Percentiles rank a stretch among this genome's conserved stretches.
Conservation (phyloP, 1,140 invertebrate genomes). For the Drosophila pseudoananassae region DNA sequence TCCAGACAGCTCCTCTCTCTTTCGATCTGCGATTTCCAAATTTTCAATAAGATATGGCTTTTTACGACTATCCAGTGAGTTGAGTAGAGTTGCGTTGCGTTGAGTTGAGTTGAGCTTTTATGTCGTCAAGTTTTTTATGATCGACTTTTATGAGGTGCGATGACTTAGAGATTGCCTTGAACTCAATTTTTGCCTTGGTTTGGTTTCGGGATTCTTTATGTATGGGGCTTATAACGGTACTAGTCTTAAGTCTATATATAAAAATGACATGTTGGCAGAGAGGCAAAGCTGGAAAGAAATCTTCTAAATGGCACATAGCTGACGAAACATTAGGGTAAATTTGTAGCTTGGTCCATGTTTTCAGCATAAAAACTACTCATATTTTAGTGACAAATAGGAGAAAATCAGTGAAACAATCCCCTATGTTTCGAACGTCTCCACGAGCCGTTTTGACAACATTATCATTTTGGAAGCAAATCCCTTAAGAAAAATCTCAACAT, state of each 20-base stretch:
- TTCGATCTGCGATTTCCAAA: constrained; percentile 33
- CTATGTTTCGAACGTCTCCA: not conserved
- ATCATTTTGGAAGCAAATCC: constrained; percentile 17
- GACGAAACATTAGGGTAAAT: not conserved
- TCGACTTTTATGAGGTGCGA: constrained; percentile 77
- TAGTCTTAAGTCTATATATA: constrained; percentile 47
- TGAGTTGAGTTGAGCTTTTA: constrained; percentile 65
- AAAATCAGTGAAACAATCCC: not conserved
- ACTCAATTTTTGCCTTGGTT: constrained; percentile 46
- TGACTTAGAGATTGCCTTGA: constrained; percentile 81
- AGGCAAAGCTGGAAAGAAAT: constrained; percentile 50
- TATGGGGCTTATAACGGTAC: constrained; percentile 64
- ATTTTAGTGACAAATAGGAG: constrained; percentile 21
- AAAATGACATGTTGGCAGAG: constrained; percentile 59
- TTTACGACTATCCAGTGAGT: constrained; percentile 48
- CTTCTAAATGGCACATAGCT: constrained; percentile 2
- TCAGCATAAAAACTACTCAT: not conserved
- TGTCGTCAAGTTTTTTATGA: constrained; percentile 60
- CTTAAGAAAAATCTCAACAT: constrained; percentile 21
- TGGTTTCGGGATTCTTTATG: constrained; percentile 9
- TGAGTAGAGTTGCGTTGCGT: constrained; percentile 21
- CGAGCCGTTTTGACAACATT: constrained; percentile 28
- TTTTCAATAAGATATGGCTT: constrained; percentile 59
- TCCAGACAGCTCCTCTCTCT: not conserved
- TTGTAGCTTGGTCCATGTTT: constrained; percentile 6